Evolutionary conservation across 2,888 invertebrate genomes (phyloP), one percentile per base, ranked within the genome.

Genomic region (Pseudoips prasinana): DNA sequence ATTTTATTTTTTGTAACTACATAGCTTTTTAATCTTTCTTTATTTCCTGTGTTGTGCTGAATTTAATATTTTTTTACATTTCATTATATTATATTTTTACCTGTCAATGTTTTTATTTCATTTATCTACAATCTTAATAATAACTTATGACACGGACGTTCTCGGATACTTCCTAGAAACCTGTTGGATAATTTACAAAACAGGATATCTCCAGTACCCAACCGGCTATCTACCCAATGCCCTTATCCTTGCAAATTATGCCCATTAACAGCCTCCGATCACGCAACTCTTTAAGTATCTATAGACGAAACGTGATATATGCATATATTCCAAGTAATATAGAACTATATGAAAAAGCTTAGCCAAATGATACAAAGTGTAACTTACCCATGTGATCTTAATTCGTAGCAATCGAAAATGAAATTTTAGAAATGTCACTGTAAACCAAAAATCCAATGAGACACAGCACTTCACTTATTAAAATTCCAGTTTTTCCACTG

Each of bases 111-210:
- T n/a, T n/a, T n/a, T n/a, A n/a, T n/a, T n/a, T n/a, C n/a, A n/a
- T n/a, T n/a, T n/a, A n/a, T n/a, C n/a, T 14, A 3, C 14, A 3
- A 5, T 14, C 14, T 14, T 3, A 2, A 14, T 14, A 14, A 14
- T 14, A 5, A 5, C 14, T 14, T 14, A 14, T 14, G 14, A 14
- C 14, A 14, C 14, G 14, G 14, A 14, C 47, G 48, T 49, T 49
- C 58, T 57, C 39, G 29, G 44, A 38, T 49, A 49, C 47, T 68
- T 71, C 67, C 62, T 60, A 62, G 64, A 60, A 64, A 56, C 49
- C 54, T 42, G 53, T 38, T 51, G 39, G 51, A 57, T 64, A 62
- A 63, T 69, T 67, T 59, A 51, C 54, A 41, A 39, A 55, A 54
- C 58, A 60, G 54, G 57, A 62, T 57, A 51, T 41, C 29, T 47